These are phyloP conservation scores for Megalops atlanticus DNA, from an alignment of 2,113 vertebrate genomes.

Conservation along the genomic window DNA sequence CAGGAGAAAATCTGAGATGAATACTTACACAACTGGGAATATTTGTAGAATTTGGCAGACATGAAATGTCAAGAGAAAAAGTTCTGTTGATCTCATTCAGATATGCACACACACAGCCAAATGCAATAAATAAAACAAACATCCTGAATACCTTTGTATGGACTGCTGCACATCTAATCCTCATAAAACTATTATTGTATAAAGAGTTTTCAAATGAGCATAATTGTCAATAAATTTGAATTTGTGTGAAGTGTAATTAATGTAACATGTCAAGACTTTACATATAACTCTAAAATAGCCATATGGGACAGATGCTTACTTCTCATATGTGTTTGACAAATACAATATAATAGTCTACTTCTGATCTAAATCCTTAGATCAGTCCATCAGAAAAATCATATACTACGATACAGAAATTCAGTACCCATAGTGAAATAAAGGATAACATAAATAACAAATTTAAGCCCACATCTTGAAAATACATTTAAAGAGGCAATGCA, in stretches of 20 bases:
- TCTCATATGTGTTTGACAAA: neutral
- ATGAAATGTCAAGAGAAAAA: no score
- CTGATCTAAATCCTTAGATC: neutral
- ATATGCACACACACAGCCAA: no score
- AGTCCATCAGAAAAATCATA: neutral
- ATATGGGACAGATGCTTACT: neutral
- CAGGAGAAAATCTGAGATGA: no score
- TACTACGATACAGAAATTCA: neutral
- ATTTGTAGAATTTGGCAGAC: no score
- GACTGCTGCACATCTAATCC: neutral
- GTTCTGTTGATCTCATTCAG: no score
- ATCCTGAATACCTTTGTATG: neutral
- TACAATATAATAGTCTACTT: neutral
- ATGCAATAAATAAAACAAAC: no score
- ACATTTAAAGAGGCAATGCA: slow-evolving; percentile 29
- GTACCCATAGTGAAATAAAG: neutral
- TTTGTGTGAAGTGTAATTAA: neutral
- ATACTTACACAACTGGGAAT: no score
- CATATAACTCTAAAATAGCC: neutral
- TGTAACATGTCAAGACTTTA: neutral
- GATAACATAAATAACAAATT: no score
- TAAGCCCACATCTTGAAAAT: no score
- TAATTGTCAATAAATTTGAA: neutral
- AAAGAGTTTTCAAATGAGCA: neutral
- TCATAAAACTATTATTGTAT: neutral